Percentiles rank a stretch among this genome's conserved stretches.
These are phyloP conservation scores for Ceramica pisi DNA, from an alignment of 2,888 invertebrate genomes.

Conservation along the genomic window DNA sequence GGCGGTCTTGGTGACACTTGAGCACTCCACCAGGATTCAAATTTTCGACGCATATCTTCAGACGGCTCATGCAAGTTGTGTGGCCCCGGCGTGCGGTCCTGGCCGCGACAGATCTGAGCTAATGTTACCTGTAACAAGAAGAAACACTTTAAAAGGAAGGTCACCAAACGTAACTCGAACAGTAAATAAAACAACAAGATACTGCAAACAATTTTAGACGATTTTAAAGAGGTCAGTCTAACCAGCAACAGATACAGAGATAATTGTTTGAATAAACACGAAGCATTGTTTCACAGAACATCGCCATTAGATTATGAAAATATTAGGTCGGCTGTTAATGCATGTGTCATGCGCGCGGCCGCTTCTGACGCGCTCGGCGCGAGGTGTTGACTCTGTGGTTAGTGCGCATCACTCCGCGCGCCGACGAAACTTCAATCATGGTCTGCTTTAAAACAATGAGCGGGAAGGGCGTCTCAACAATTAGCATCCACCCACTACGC, in stretches of 20 bases:
- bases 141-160: constrained; percentile 71
- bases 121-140: constrained; percentile 93
- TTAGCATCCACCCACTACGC: constrained; percentile 89
- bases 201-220: constrained; percentile 87
- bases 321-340: constrained; percentile 90
- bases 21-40: constrained; percentile 97
- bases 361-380: constrained; percentile 75
- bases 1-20: constrained; percentile 92
- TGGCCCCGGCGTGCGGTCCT: constrained; percentile 92
- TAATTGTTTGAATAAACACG: constrained; percentile 88
- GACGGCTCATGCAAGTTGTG: constrained; percentile 93
- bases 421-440: constrained; percentile 90
- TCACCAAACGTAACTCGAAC: constrained; percentile 69
- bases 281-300: constrained; percentile 90
- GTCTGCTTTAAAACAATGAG: constrained; percentile 90
- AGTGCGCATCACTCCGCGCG: constrained; percentile 84
- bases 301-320: constrained; percentile 91
- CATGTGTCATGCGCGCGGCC: constrained; percentile 88
- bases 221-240: constrained; percentile 90
- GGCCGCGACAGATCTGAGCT: constrained; percentile 95
- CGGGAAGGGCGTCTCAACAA: constrained; percentile 88
- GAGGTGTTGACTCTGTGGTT: constrained; percentile 86
- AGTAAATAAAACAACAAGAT: constrained; percentile 78
- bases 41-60: constrained; percentile 96
- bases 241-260: constrained; percentile 88